Conservation (phyloP, 2,113 vertebrate genomes). For the Halcyon senegalensis region DNA sequence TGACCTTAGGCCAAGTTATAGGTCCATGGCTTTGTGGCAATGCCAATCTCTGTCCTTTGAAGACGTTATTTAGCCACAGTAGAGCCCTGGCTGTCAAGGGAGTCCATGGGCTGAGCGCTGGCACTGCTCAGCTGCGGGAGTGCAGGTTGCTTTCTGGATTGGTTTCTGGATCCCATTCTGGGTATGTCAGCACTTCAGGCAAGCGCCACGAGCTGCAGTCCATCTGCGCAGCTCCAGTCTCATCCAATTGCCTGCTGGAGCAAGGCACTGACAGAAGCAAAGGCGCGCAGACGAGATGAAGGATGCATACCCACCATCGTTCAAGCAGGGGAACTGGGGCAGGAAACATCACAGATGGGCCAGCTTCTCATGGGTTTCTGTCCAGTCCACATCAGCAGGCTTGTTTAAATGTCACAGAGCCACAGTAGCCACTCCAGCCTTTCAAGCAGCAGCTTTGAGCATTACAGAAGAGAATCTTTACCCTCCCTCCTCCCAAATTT, state of each 20-base stretch:
- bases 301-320: neutral
- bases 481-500: neutral
- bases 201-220: accelerated
- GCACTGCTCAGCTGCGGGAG: neutral
- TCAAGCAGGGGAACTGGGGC: neutral
- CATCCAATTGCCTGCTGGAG: neutral
- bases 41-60: neutral
- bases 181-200: neutral
- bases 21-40: neutral
- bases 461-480: conserved; percentile 49
- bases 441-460: conserved; percentile 50
- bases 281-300: neutral
- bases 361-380: neutral
- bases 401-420: neutral
- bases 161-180: neutral
- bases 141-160: neutral
- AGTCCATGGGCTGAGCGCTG: neutral
- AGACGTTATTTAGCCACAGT: neutral
- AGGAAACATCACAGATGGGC: conserved; percentile 3
- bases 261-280: neutral
- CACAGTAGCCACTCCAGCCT: conserved; percentile 2
- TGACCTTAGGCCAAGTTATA: neutral
- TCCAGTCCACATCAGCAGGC: neutral
- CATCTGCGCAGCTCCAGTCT: neutral
- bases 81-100: neutral